phyloP scores from a whole-genome alignment of 2,113 vertebrate species.

The Ptyas mucosa region DNA sequence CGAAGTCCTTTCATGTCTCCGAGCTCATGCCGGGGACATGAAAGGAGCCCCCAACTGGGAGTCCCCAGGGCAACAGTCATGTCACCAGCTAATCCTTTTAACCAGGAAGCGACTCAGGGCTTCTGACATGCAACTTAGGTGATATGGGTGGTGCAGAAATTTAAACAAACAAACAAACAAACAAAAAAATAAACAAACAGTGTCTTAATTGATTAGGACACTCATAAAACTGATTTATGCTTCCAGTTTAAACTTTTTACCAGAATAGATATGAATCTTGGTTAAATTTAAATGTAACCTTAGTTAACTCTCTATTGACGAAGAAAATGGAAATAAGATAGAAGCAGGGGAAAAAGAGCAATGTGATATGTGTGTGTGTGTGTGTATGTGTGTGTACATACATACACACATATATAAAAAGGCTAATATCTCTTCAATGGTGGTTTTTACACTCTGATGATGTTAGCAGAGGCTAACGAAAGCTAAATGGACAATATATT shows the following conservation, averaged over 20 bases:
- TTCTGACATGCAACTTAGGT: background rate
- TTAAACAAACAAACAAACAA: background rate
- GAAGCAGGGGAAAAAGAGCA: background rate
- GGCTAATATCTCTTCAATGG: no score
- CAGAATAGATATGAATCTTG: background rate
- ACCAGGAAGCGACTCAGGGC: background rate
- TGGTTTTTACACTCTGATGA: no score
- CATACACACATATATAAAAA: no score
- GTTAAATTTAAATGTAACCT: background rate
- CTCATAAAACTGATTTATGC: background rate
- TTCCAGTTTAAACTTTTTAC: slow-evolving; percentile 18
- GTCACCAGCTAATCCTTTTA: background rate
- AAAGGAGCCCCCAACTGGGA: background rate
- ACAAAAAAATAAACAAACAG: background rate
- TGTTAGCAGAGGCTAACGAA: no score
- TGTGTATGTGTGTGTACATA: no score
- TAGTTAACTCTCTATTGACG: background rate
- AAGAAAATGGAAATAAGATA: background rate
- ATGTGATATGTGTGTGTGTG: no score
- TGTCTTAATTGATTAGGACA: background rate
- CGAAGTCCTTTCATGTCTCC: background rate
- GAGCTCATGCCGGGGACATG: background rate
- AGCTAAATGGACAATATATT: no score
- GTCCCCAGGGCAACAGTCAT: background rate
- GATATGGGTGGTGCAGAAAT: background rate